Conservation (phyloP, 2,797 vertebrate species). For the Iguana delicatissima region DNA sequence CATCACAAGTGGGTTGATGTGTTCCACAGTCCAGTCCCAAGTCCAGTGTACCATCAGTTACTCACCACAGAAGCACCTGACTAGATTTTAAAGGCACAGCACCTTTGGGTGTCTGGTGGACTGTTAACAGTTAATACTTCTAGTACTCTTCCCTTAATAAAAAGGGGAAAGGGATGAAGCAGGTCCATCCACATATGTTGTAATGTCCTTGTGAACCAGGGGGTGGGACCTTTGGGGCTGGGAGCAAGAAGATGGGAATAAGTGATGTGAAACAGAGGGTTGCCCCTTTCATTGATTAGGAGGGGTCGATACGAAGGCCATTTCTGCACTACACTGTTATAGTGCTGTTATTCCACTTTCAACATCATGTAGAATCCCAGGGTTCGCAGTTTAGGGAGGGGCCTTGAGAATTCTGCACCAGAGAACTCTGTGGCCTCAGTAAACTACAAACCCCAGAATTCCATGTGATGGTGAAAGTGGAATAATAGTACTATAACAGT, state of each 20-base stretch:
- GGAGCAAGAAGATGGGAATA: not conserved
- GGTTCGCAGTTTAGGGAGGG: no score
- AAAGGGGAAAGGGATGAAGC: not conserved
- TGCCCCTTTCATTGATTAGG: not conserved
- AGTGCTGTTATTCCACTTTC: no score
- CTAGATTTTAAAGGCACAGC: not conserved
- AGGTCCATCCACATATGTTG: not conserved
- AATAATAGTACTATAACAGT: no score
- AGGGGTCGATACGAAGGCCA: not conserved
- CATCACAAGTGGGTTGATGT: not conserved
- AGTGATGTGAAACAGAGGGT: not conserved
- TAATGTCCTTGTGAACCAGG: not conserved
- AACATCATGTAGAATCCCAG: no score
- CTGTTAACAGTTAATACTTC: not conserved
- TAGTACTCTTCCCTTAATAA: not conserved
- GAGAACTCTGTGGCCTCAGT: no score
- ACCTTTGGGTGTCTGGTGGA: not conserved
- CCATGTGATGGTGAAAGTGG: no score
- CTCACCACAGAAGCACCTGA: not conserved
- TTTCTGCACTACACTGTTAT: no score
- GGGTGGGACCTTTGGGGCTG: not conserved
- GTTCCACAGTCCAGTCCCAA: not conserved
- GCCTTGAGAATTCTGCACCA: no score
- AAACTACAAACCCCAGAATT: no score
- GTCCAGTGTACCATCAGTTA: not conserved